Evolutionary conservation across 2,113 vertebrate genomes (phyloP).

Genomic region (Amazona guildingii): DNA sequence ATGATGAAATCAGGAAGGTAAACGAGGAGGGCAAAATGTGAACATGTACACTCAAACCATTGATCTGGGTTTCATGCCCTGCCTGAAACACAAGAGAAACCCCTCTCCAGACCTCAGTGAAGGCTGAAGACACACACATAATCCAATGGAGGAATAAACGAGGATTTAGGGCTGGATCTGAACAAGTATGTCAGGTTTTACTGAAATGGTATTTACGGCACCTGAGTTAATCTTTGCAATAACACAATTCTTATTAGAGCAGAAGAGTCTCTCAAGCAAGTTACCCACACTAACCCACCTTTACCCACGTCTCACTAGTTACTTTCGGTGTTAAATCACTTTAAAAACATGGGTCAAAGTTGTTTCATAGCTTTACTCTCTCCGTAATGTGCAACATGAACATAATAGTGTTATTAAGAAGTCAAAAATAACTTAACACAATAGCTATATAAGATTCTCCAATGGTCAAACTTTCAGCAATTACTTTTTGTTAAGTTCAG

Average conservation of each 20-base stretch:
- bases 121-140: neutral
- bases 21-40: neutral
- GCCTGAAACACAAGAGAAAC: neutral
- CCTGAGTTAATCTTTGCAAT: neutral
- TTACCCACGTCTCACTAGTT: neutral
- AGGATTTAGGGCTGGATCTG: neutral
- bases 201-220: neutral
- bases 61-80: neutral
- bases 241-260: neutral
- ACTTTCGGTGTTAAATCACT: constrained; percentile 38
- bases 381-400: constrained; percentile 79
- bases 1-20: neutral
- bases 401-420: constrained; percentile 78
- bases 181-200: neutral
- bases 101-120: neutral
- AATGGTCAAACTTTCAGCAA: constrained; percentile 71
- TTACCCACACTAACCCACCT: neutral
- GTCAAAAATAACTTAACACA: constrained; percentile 79
- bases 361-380: constrained; percentile 79
- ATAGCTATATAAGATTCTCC: constrained; percentile 68
- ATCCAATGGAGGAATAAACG: neutral
- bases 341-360: constrained; percentile 57
- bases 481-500: constrained; percentile 70
- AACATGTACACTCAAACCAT: neutral
- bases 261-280: neutral